Base-by-base conservation (phyloP, 2,113 vertebrate genomes). In the Spermophilus dauricus region DNA sequence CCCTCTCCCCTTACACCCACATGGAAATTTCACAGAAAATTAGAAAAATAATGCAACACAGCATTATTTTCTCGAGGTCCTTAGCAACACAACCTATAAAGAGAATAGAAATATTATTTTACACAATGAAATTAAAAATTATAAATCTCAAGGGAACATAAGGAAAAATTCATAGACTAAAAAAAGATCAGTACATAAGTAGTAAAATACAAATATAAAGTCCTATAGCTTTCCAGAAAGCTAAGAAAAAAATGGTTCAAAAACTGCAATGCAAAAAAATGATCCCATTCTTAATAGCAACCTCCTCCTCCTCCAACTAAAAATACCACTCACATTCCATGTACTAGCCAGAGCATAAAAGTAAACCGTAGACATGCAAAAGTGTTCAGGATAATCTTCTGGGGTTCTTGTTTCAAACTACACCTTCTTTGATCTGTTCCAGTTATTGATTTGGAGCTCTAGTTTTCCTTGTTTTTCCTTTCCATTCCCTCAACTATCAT, bases 21-120 rank as follows among this genome's bases (percentile, higher is more conserved):
- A 91, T 12, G 95, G 37, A 78, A n/a, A 92, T 84, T 39, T 69
- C 70, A 20, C 81, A 78, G 56, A 75, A 92, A 95, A 93, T n/a
- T 51, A 92, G 61, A 89, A 91, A 75, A 90, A 80, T 96, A 65
- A 70, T 42, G 11, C 8, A 95, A 91, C 7, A 88, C 0, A 67
- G 14, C 7, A 63, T 61, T 73, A 77, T 91, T 87, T 84, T 95
- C 67, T 63, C 13, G 65, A 76, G 10, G 26, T 81, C 13, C 37
- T 91, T 87, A 72, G n/a, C 56, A 94, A 92, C 22, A 63, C 17
- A 80, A 89, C 12, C 86, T 63, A 10, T 26, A 95, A 95, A 80
- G 42, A 24, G 32, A 92, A 86, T 63, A 8, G 5, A 84, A 90
- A 86, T 53, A 69, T 9, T 82, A 69, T 34, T 91, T 95, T 70